Conservation (phyloP, 2,888 invertebrate species). For the Saturnia japonica region DNA sequence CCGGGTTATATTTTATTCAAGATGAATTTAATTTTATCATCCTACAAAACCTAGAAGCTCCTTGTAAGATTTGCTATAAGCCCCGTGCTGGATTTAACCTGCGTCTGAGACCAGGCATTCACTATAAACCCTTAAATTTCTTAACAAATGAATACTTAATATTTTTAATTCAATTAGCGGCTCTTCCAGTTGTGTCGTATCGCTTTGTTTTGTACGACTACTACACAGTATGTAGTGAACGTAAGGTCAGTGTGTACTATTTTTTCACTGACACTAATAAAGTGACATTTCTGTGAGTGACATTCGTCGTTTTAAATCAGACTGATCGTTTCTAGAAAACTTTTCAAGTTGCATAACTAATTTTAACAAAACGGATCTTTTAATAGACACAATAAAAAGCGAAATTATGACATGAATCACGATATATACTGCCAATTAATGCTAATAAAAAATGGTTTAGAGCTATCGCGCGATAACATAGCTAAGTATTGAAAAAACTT, state of each 20-base stretch:
- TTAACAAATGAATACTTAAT: no score
- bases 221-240: slow-evolving; percentile 22
- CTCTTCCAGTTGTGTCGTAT: background rate
- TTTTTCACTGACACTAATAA: slow-evolving; percentile 25
- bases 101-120: no score
- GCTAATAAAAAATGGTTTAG: background rate
- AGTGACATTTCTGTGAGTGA: slow-evolving; percentile 27
- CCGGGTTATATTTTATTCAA: no score
- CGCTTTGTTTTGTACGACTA: slow-evolving; percentile 1
- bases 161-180: background rate
- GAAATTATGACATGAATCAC: background rate
- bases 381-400: background rate
- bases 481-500: background rate
- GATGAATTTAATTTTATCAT: no score
- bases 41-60: no score
- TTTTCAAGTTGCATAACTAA: background rate
- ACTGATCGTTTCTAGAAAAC: slow-evolving; percentile 7
- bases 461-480: background rate
- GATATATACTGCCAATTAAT: background rate
- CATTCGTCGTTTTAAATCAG: slow-evolving; percentile 10
- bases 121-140: no score
- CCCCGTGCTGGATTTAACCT: no score
- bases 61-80: no score
- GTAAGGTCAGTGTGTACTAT: slow-evolving; percentile 25
- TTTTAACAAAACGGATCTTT: background rate